Conservation (phyloP, 2,888 invertebrate species). For the Euclidia mi region DNA sequence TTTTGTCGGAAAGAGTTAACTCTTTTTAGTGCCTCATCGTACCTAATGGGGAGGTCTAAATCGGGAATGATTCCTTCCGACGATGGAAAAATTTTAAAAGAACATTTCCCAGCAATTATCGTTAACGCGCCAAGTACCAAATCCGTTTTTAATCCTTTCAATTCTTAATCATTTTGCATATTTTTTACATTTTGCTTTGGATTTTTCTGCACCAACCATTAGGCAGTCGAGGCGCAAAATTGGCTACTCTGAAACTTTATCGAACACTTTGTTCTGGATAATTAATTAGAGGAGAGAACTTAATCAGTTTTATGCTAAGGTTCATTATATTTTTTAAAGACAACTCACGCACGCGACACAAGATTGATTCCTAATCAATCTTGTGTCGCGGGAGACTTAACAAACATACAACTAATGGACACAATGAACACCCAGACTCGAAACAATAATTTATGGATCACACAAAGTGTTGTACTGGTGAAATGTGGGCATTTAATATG, state of each 20-base stretch:
- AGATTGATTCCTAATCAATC: no score
- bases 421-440: no score
- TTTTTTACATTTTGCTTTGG: constrained; percentile 44
- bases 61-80: constrained; percentile 41
- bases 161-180: constrained; percentile 57
- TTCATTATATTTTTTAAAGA: no score
- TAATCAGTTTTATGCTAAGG: not conserved
- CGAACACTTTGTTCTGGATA: not conserved
- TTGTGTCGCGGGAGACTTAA: no score
- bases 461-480: no score
- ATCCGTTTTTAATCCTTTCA: constrained; percentile 64
- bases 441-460: no score
- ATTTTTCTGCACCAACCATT: constrained; percentile 22
- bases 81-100: constrained; percentile 55
- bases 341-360: no score
- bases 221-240: not conserved
- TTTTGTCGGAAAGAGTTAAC: constrained; percentile 52
- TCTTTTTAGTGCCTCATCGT: constrained; percentile 55
- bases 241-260: not conserved
- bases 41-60: constrained; percentile 53
- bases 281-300: no score
- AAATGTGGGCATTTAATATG: no score
- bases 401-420: no score
- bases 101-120: constrained; percentile 67
- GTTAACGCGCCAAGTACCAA: constrained; percentile 59